A percentile compares a stretch with the other conserved stretches of the same genome.
phyloP scores from a whole-genome alignment of 2,113 vertebrate genomes.

The Aphyosemion australe region DNA sequence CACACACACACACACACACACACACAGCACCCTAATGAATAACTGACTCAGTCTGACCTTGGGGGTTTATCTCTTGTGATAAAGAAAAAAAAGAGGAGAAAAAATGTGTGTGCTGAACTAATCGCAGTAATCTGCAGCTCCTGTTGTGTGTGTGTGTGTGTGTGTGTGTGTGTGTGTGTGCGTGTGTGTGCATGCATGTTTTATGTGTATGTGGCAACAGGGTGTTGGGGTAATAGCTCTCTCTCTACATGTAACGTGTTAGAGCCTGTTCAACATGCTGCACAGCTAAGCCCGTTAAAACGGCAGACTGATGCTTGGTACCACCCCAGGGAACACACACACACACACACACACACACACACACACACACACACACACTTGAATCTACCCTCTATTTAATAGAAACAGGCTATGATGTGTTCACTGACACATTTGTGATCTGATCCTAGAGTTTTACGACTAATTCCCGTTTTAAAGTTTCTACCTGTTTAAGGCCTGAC shows the following conservation, averaged over 20 bases:
- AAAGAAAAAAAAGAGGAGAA: slow-evolving; percentile 31
- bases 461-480: neutral
- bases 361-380: neutral
- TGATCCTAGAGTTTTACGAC: neutral
- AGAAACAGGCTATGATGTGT: neutral
- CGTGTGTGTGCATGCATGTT: slow-evolving; percentile 21
- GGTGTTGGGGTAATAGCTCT: slow-evolving; percentile 51
- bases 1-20: slow-evolving; percentile 6
- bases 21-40: slow-evolving; percentile 57
- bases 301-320: slow-evolving; percentile 39
- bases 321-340: slow-evolving; percentile 31
- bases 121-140: slow-evolving; percentile 61
- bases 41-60: slow-evolving; percentile 74
- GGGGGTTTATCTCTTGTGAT: slow-evolving; percentile 58
- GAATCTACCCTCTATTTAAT: neutral
- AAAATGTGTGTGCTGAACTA: slow-evolving; percentile 56
- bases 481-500: neutral
- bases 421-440: neutral
- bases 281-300: slow-evolving; percentile 52
- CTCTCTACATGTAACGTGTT: slow-evolving; percentile 48
- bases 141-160: slow-evolving; percentile 40
- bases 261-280: slow-evolving; percentile 67
- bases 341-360: slow-evolving; percentile 6
- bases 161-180: slow-evolving; percentile 29
- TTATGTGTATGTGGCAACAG: slow-evolving; percentile 28